These are phyloP conservation scores for Apodemia duryi DNA, from an alignment of 2,888 invertebrate species.

Conservation along the genomic window DNA sequence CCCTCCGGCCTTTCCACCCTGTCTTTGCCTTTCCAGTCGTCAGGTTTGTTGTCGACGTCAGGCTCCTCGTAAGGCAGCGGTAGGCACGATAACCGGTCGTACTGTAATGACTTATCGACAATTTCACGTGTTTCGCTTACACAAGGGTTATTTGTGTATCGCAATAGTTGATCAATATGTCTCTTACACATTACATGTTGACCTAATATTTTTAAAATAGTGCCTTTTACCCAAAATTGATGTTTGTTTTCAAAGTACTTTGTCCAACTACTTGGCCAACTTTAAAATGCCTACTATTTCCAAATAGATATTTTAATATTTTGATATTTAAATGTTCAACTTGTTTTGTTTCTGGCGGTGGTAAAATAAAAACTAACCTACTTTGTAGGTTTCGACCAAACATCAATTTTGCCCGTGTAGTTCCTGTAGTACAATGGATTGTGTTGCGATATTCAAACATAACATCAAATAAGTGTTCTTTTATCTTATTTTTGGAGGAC, in stretches of 20 bases:
- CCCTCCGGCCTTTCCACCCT: not conserved
- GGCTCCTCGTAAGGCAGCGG: too few species aligned
- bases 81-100: not conserved
- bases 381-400: constrained; percentile 11
- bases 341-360: not conserved
- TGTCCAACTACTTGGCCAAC: not conserved
- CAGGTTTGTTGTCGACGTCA: not conserved
- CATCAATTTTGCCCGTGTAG: constrained; percentile 14
- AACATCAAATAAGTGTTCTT: constrained; percentile 19
- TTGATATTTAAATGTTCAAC: not conserved
- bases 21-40: not conserved
- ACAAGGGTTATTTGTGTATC: not conserved
- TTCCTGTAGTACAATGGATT: constrained; percentile 16
- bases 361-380: not conserved
- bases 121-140: not conserved
- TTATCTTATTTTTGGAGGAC: constrained; percentile 17
- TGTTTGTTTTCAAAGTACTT: not conserved
- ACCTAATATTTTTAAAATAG: not conserved
- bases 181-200: not conserved
- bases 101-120: not conserved
- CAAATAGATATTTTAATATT: not conserved
- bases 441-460: constrained; percentile 28
- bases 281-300: not conserved
- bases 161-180: not conserved
- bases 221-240: not conserved